These are phyloP conservation scores for Numida meleagris DNA, from an alignment of 2,113 vertebrate species.

Conservation along the genomic window DNA sequence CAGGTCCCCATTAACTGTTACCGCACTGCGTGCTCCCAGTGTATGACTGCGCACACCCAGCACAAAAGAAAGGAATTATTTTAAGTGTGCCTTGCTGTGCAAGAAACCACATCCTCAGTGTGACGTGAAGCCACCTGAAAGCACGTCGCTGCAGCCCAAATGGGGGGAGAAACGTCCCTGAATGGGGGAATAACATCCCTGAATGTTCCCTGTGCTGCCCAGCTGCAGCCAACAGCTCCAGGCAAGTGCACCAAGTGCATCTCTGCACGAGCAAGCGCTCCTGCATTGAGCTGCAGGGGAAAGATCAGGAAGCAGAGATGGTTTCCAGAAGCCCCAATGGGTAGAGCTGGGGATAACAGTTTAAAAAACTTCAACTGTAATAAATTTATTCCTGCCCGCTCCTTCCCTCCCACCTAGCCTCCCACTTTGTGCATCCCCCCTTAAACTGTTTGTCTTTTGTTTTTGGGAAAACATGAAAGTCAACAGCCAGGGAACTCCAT, in stretches of 20 bases:
- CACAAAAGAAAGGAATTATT: background rate
- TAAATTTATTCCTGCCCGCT: rapidly evolving
- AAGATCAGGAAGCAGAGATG: background rate
- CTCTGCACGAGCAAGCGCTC: background rate
- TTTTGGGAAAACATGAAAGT: background rate
- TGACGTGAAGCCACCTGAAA: background rate
- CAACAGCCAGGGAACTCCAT: background rate
- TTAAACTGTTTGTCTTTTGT: background rate
- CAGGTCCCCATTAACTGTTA: rapidly evolving
- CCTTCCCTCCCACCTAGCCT: rapidly evolving
- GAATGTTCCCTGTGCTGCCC: background rate
- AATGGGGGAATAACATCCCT: background rate
- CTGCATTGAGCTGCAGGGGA: background rate
- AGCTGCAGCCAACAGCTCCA: background rate
- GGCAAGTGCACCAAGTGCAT: background rate
- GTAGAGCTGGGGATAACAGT: background rate
- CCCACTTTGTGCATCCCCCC: background rate
- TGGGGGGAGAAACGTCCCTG: background rate
- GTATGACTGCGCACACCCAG: rapidly evolving
- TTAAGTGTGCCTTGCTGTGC: background rate
- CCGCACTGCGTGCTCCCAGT: background rate
- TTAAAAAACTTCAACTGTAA: background rate
- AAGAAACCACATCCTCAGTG: background rate
- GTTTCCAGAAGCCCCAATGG: background rate
- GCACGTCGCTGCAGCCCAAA: background rate